Evolutionary conservation across 2,113 vertebrate genomes (phyloP), one percentile per base, ranked within the genome.

Genomic region (Phylloscopus trochilus): DNA sequence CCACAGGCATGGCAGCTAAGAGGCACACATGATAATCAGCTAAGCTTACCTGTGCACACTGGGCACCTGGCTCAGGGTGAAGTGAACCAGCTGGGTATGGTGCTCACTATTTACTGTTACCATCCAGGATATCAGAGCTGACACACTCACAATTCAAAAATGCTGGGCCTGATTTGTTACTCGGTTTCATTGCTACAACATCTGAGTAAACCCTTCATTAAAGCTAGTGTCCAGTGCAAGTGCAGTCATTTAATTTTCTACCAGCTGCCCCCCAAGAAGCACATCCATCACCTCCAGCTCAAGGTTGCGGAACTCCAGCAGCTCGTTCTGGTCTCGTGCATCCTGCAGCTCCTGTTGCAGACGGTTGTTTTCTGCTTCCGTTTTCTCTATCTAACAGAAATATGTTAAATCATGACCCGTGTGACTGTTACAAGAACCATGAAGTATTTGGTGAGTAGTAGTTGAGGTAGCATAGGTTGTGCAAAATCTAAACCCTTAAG

Each of bases 291-390:
- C 99, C 98, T 99, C 99, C 39, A 99, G 98, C 93, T 99, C 99
- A 47, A 99, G 97, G 93, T 99, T 99, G 94, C 99, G 98, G 96
- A 99, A 99, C 96, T 99, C 99, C 92, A 99, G 96, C 83, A 99
- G 98, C 79, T 99, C 99, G 39, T 99, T 99, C 98, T 99, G 99
- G 97, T 99, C 99, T 96, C 97, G 98, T 44, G 99, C 99, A 97
- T 99, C 99, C 90, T 99, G 99, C 17, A 99, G 98, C 90, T 99
- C 99, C 95, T 99, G 98, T 78, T 99, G 99, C 44, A 98, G 95
- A 35, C 98, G 98, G 91, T 92, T 97, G 92, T 97, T 98, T 55
- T 99, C 99, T 62, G 96, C 95, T 31, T 99, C 99, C 93, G 98
- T 51, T 96, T 99, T 99, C 39, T 99, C 99, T 97, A 99, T 98